Base-by-base conservation (phyloP, 2,797 vertebrate genomes). In the Karalla daura region DNA sequence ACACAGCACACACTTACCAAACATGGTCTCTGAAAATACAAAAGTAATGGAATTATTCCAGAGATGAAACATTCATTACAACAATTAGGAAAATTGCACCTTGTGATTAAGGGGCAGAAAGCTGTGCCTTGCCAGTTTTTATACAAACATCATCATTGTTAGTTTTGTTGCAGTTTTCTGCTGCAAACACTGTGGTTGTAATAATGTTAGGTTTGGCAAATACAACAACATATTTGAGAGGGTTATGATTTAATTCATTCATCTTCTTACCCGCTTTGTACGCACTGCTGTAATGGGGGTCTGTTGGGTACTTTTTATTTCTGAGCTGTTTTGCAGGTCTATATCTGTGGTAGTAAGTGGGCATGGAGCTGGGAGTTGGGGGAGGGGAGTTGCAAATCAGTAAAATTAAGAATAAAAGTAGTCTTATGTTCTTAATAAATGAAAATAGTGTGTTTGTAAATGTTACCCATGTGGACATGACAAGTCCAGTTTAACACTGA, bases 181-280 rank as follows among this genome's bases (percentile, higher is more conserved):
- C 23, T 15, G 6, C 25, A 28, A 14, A n/a, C n/a, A n/a, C n/a
- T n/a, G n/a, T n/a, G n/a, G n/a, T n/a, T n/a, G n/a, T n/a, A n/a
- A n/a, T n/a, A n/a, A n/a, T 14, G 44, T 17, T 20, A 17, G 39
- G 45, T 45, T 39, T 30, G 6, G 33, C 68, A 54, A 87, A 85
- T 76, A 70, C 32, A 58, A 21, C 59, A 76, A 28, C 54, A 65
- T 72, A 81, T 76, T 70, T 51, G 35, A 67, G 54, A 69, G 53
- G n/a, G 86, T 82, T 70, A 45, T 71, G 67, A 84, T 80, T 69
- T 75, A 46, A 84, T 78, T 52, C n/a, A n/a, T n/a, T n/a, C n/a
- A n/a, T n/a, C n/a, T n/a, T n/a, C n/a, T n/a, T n/a, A n/a, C n/a
- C n/a, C n/a, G n/a, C n/a, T n/a, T n/a, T n/a, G n/a, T n/a, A n/a